A percentile compares a stretch with the other conserved stretches of the same genome.
phyloP scores from a whole-genome alignment of 2,113 vertebrate genomes.

The Pyxicephalus adspersus region DNA sequence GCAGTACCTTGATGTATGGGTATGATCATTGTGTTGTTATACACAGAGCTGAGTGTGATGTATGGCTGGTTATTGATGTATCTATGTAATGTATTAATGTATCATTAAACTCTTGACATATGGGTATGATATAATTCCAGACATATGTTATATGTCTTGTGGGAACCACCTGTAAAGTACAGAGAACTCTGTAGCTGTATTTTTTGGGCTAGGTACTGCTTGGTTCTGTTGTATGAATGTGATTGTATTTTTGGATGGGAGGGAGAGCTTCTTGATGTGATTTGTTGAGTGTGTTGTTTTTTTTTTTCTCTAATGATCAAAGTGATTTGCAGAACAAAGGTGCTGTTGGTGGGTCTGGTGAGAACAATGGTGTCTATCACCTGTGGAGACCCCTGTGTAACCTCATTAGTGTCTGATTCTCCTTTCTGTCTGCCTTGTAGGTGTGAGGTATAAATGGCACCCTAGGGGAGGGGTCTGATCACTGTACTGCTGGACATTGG shows the following conservation, averaged over 20 bases:
- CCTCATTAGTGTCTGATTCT: slow-evolving; percentile 11
- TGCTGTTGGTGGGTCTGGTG: slow-evolving; percentile 52
- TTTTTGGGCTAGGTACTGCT: not conserved
- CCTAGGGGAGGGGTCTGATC: slow-evolving; percentile 21
- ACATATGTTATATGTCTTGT: too few species aligned
- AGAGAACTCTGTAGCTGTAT: too few species aligned
- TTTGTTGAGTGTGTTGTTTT: slow-evolving; percentile 43
- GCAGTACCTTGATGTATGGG: too few species aligned
- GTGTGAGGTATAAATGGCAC: slow-evolving; percentile 34
- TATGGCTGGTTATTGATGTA: too few species aligned
- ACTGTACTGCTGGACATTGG: slow-evolving; percentile 26
- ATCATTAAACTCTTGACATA: too few species aligned
- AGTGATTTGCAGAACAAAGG: slow-evolving; percentile 62
- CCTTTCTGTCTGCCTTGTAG: slow-evolving; percentile 41
- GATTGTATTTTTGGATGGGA: slow-evolving; percentile 6
- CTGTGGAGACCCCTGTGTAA: slow-evolving; percentile 54
- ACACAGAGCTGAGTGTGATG: too few species aligned
- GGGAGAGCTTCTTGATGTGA: slow-evolving; percentile 29
- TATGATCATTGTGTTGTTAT: too few species aligned
- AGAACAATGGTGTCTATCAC: slow-evolving; percentile 60
- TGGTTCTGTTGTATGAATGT: not conserved
- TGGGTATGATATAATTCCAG: too few species aligned
- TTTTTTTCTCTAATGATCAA: not conserved
- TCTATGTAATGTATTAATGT: too few species aligned
- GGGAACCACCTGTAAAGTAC: too few species aligned